Conservation (phyloP, 2,797 vertebrate species). For the Enteromius thamalakanensis region DNA sequence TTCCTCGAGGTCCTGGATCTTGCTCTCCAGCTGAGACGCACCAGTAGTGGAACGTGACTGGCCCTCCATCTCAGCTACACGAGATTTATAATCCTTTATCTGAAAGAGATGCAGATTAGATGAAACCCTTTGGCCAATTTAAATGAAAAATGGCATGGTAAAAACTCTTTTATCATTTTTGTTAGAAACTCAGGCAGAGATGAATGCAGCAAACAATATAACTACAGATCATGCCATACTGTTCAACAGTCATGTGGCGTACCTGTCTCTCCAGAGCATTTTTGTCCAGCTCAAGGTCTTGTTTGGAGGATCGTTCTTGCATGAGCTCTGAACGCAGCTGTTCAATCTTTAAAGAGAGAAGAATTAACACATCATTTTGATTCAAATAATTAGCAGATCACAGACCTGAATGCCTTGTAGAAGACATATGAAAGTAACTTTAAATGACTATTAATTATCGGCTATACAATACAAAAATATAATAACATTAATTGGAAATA, state of each 20-base stretch:
- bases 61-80: constrained; percentile 86
- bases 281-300: constrained; percentile 96
- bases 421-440: neutral
- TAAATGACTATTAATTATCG: neutral
- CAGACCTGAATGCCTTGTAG: neutral
- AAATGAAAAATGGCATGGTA: neutral
- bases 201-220: neutral
- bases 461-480: neutral
- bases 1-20: constrained; percentile 88
- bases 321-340: constrained; percentile 91
- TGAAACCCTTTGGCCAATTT: neutral
- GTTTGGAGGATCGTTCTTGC: constrained; percentile 89
- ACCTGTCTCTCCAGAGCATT: constrained; percentile 90
- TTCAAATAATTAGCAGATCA: neutral
- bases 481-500: neutral
- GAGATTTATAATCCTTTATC: constrained; percentile 91
- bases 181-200: constrained; percentile 36
- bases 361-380: neutral
- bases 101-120: constrained; percentile 59
- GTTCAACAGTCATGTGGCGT: constrained; percentile 54
- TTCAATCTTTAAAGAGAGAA: constrained; percentile 78
- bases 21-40: constrained; percentile 86
- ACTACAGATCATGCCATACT: neutral
- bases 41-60: constrained; percentile 82
- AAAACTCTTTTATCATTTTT: neutral